Conservation (phyloP, 2,797 vertebrate genomes). For the Coreius guichenoti region DNA sequence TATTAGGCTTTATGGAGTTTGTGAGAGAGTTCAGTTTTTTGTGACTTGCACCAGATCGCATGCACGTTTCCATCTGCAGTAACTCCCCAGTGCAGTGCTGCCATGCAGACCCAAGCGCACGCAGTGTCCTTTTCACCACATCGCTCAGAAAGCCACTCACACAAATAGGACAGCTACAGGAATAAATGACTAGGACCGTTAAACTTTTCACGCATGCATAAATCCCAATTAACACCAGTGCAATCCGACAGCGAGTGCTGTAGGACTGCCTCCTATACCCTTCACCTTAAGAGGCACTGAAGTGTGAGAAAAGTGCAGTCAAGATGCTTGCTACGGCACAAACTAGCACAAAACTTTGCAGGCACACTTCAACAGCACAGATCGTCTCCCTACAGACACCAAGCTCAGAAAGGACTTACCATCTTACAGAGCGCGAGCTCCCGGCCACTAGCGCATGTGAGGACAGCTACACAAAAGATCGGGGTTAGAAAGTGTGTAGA, state of each 20-base stretch:
- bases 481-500: constrained; percentile 64
- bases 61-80: constrained; percentile 51
- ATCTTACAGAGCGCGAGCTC: constrained; percentile 69
- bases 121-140: constrained; percentile 45
- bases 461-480: constrained; percentile 68
- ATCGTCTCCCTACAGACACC: background rate
- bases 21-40: background rate
- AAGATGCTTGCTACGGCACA: constrained; percentile 20
- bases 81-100: constrained; percentile 31
- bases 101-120: constrained; percentile 36
- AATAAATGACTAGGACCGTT: background rate
- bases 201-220: constrained; percentile 10
- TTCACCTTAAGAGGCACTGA: constrained; percentile 16
- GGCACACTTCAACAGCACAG: constrained; percentile 19
- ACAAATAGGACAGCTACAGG: background rate
- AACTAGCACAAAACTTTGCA: constrained; percentile 50
- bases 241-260: background rate
- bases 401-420: constrained; percentile 69
- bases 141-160: constrained; percentile 19
- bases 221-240: constrained; percentile 24
- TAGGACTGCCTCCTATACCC: background rate
- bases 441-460: constrained; percentile 60
- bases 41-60: constrained; percentile 31
- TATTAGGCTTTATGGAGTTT: background rate
- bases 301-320: constrained; percentile 43